Percentiles rank a stretch among this genome's conserved stretches.
Evolutionary conservation across 2,113 vertebrate species (phyloP).

Genomic region (Muntiacus reevesi): DNA sequence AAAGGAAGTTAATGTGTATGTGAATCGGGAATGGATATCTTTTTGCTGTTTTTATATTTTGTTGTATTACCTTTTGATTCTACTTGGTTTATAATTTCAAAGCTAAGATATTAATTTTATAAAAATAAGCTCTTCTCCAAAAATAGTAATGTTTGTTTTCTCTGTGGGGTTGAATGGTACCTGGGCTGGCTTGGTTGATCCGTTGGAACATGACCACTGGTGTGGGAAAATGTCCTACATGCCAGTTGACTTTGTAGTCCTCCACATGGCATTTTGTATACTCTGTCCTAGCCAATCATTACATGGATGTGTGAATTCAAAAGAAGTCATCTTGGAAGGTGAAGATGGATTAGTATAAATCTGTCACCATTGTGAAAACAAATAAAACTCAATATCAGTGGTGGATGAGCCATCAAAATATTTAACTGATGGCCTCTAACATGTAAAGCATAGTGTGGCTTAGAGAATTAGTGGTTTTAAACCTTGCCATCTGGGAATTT

Average conservation of each 20-base stretch:
- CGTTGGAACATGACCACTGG: not conserved
- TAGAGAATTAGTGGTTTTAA: not conserved
- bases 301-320: not conserved
- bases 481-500: not conserved
- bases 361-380: not conserved
- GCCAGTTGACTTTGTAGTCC: not conserved
- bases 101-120: slow-evolving; percentile 7
- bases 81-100: not conserved
- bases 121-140: not conserved
- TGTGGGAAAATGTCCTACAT: not conserved
- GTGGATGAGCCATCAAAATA: not conserved
- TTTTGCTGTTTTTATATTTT: not conserved
- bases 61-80: not conserved
- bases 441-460: not conserved
- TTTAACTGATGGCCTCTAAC: not conserved
- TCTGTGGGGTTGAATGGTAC: not conserved
- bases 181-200: not conserved
- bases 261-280: not conserved
- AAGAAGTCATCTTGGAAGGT: not conserved
- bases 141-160: not conserved
- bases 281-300: not conserved
- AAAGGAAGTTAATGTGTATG: not conserved
- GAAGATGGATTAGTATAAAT: not conserved
- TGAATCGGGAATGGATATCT: not conserved
- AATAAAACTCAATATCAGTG: not conserved